Conservation (phyloP, 2,888 invertebrate species). For the Andricus curvator region DNA sequence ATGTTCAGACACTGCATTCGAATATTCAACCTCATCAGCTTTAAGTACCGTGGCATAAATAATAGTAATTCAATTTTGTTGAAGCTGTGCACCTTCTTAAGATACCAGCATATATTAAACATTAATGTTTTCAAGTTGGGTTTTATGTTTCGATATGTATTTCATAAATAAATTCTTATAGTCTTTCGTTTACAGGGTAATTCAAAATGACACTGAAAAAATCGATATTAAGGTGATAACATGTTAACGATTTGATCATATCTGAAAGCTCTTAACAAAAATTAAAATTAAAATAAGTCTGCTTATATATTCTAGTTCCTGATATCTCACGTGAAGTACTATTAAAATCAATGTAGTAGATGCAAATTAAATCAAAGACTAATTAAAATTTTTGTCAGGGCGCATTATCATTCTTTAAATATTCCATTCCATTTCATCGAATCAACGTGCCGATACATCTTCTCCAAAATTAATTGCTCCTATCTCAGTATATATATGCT, state of each 20-base stretch:
- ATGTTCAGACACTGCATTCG: not conserved
- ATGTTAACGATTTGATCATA: not conserved
- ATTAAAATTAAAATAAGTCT: no score
- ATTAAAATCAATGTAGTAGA: not conserved
- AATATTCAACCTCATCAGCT: not conserved
- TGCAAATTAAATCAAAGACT: not conserved
- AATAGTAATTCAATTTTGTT: constrained; percentile 7
- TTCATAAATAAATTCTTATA: no score
- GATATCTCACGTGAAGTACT: no score
- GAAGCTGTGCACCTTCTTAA: not conserved
- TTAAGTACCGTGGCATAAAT: constrained; percentile 1
- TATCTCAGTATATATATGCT: not conserved
- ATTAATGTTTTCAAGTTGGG: not conserved
- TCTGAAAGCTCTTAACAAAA: no score
- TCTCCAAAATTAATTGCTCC: not conserved
- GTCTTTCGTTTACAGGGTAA: not conserved
- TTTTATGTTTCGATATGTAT: no score
- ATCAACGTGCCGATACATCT: not conserved
- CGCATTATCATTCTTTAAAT: not conserved
- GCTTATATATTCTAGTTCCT: no score
- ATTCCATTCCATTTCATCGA: not conserved
- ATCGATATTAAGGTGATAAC: not conserved
- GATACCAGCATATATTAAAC: not conserved
- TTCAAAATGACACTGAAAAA: not conserved
- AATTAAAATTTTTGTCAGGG: not conserved